Evolutionary conservation across 2,888 invertebrate genomes (phyloP).

Genomic region (Lasioglossum figueresi): DNA sequence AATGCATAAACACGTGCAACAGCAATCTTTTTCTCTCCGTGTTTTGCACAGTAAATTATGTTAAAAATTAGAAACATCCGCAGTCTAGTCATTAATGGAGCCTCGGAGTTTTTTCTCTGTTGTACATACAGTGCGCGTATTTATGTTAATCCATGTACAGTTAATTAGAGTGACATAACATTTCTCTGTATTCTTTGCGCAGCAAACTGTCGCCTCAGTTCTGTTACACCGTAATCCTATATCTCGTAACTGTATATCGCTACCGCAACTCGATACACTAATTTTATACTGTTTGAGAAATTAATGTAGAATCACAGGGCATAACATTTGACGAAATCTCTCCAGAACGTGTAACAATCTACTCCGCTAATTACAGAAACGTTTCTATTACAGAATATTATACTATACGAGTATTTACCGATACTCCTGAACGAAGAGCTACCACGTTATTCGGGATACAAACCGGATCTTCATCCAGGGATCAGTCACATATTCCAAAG

Average conservation of each 20-base stretch:
- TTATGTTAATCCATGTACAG: not conserved
- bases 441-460: conserved; percentile 92
- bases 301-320: conserved; percentile 19
- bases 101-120: not conserved
- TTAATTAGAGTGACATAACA: not conserved
- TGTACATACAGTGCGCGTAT: not conserved
- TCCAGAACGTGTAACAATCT: not conserved
- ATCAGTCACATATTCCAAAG: conserved; percentile 98
- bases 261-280: conserved; percentile 32
- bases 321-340: conserved; percentile 1
- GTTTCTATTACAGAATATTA: conserved; percentile 91
- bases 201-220: conserved; percentile 3
- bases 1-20: not conserved
- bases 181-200: not conserved
- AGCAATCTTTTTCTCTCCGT: not conserved
- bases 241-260: conserved; percentile 42
- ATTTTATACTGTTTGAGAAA: conserved; percentile 37
- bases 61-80: not conserved
- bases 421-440: conserved; percentile 91
- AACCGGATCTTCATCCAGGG: conserved; percentile 97
- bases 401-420: conserved; percentile 98
- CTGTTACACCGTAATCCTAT: conserved; percentile 27
- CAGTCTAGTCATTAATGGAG: not conserved
- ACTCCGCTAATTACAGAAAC: not conserved
- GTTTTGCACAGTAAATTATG: not conserved